phyloP scores from a whole-genome alignment of 2,797 vertebrate species.

The Orientallactaga sibirica region DNA sequence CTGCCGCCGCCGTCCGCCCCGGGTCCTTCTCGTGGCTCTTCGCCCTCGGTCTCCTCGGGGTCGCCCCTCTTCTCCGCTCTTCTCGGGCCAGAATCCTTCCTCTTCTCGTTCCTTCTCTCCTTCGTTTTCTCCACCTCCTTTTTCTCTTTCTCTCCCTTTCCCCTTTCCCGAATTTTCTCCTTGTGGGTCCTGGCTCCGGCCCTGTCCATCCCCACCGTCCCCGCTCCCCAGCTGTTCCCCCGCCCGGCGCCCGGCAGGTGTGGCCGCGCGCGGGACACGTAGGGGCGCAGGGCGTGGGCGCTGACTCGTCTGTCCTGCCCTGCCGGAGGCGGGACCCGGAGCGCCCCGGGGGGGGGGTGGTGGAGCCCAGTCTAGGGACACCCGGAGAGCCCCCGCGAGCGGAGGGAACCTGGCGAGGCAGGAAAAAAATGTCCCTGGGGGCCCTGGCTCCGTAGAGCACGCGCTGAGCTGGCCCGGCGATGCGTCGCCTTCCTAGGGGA shows the following conservation, averaged over 20 bases:
- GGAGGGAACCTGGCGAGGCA: no score
- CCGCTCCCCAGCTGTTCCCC: background rate
- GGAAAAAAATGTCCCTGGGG: background rate
- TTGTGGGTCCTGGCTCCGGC: constrained; percentile 11
- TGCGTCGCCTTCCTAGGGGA: rapidly evolving
- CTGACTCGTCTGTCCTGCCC: no score
- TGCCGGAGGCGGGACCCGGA: background rate
- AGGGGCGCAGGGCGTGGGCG: no score
- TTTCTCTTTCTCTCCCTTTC: background rate
- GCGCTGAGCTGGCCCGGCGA: rapidly evolving
- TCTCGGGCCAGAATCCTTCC: background rate
- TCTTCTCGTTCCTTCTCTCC: background rate
- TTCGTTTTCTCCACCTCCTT: background rate
- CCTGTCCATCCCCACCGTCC: constrained; percentile 44
- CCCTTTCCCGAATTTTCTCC: background rate
- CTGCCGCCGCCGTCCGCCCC: background rate
- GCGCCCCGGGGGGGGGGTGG: background rate
- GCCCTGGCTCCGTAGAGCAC: rapidly evolving
- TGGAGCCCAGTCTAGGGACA: background rate
- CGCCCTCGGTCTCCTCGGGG: background rate
- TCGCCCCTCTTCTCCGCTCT: background rate
- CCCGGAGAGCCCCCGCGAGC: no score
- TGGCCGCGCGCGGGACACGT: background rate
- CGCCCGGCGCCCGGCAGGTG: background rate
- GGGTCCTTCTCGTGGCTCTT: background rate